Evolutionary conservation across 2,113 vertebrate species (phyloP), one percentile per base, ranked within the genome.

Genomic region (Glaucidium brasilianum): DNA sequence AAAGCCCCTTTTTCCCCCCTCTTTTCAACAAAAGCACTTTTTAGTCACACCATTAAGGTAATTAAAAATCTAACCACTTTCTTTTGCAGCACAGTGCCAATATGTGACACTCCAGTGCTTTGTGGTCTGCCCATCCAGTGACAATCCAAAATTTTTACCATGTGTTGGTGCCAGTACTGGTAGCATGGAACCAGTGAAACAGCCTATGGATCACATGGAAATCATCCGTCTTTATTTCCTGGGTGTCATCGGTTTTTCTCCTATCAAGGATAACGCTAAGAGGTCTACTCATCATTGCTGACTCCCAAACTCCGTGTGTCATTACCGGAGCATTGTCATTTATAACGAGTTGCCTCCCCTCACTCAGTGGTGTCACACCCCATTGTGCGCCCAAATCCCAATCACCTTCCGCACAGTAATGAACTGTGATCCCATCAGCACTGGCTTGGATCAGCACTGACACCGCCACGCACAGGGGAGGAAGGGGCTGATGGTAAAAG

Each of bases 361-460:
- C 5, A 3, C 88, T 90, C 56, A 8, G 32, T 2, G 1, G 85
- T 90, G 96, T 97, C 78, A 95, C 87, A 88, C 6, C 69, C 86
- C 80, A 88, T 85, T 88, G 85, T 96, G 95, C 50, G 32, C 79
- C 84, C 96, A 91, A 97, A 94, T 66, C 56, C 62, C 83, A 90
- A 77, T 60, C 69, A 91, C 88, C 88, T 80, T 86, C 35, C 1
- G 39, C 2, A 8, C 6, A 35, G 58, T 71, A 94, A 97, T 96
- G 92, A 96, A 25, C 96, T 97, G 92, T 88, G 94, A 94, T 89
- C 66, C 91, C 95, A 95, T 92, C 94, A 97, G 91, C 89, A 64
- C 37, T 82, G 90, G 12, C 39, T 15, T 60, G 80, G 49, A 68
- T 90, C 96, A 53, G 75, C 78, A 8, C 66, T 81, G 80, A 63